Evolutionary conservation across 2,888 invertebrate species (phyloP).

Genomic region (Terebella lapidaria): DNA sequence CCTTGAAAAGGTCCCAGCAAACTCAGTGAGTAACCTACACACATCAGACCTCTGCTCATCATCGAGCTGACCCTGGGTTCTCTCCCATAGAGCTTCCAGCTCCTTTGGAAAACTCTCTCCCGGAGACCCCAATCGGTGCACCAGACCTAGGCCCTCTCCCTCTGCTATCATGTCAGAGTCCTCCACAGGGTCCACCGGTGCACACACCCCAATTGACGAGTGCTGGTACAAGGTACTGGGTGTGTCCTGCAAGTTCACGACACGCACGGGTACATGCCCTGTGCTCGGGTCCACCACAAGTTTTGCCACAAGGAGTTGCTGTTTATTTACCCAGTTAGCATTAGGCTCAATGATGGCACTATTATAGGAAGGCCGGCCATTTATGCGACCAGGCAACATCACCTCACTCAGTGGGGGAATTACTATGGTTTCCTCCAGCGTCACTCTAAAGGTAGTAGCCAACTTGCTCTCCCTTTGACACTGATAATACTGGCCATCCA

Average conservation of each 20-base stretch:
- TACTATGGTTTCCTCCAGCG: not conserved
- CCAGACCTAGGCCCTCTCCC: too few relatives aligned
- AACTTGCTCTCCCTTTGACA: not conserved
- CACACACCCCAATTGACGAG: not conserved
- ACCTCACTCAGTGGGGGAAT: not conserved
- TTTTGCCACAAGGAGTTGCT: not conserved
- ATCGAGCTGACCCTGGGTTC: not conserved
- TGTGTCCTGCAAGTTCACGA: not conserved
- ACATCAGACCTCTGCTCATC: not conserved
- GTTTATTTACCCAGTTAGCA: not conserved
- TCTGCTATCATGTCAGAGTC: not conserved
- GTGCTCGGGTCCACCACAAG: not conserved
- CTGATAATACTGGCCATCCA: not conserved
- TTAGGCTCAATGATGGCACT: not conserved
- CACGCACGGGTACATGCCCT: not conserved
- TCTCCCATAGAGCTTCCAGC: not conserved
- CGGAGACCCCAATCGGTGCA: not conserved
- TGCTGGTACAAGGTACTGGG: not conserved
- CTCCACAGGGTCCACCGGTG: not conserved
- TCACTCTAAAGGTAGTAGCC: not conserved
- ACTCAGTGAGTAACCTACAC: not conserved
- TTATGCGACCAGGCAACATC: not conserved
- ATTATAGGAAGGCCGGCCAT: not conserved
- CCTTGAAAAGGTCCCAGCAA: not conserved
- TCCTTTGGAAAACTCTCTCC: not conserved